Evolutionary conservation across 2,888 invertebrate species (phyloP), one percentile per base, ranked within the genome.

Genomic region (Pandemis corylana): DNA sequence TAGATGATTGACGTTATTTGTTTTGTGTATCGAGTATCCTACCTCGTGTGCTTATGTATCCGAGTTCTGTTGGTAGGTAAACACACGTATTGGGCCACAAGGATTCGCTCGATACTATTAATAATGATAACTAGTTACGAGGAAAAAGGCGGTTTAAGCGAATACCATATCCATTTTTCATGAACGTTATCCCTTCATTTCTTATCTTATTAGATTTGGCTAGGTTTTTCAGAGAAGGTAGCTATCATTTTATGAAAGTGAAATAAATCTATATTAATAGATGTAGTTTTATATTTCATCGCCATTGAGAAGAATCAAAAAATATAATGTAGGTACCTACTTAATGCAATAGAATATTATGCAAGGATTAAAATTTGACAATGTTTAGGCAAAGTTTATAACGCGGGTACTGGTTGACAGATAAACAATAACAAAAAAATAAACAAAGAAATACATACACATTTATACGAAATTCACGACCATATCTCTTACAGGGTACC

Each of bases 101-200:
- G 59, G 28, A 59, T 59, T 59, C 59, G 28, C 10, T 59, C 59
- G 59, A 59, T 59, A 12, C 5, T 59, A 59, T 28, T 59, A 59
- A 59, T 59, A 59, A 59, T 28, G 59, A 59, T 59, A 59, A 28
- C 59, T 59, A 59, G 59, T 59, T 28, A 59, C 59, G 28, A 59
- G 28, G 59, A 59, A 59, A 59, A 59, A 59, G 28, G 59, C 12
- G 28, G 59, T 59, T 59, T 28, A 28, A 59, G 59, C 5, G 59
- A 28, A 59, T 28, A 53, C 53, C 15, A 53, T 36, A 56, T 20
- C 20, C 20, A 56, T 20, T 56, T 56, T 56, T 20, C 56, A 56
- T 56, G 56, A 56, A 56, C n/a, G 20, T n/a, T 5, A 59, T 20
- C 28, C 59, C 59, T 59, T 59, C 10, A 20, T 28, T 59, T 59